phyloP scores from a whole-genome alignment of 2,113 vertebrate species.

The Lycaon pictus region DNA sequence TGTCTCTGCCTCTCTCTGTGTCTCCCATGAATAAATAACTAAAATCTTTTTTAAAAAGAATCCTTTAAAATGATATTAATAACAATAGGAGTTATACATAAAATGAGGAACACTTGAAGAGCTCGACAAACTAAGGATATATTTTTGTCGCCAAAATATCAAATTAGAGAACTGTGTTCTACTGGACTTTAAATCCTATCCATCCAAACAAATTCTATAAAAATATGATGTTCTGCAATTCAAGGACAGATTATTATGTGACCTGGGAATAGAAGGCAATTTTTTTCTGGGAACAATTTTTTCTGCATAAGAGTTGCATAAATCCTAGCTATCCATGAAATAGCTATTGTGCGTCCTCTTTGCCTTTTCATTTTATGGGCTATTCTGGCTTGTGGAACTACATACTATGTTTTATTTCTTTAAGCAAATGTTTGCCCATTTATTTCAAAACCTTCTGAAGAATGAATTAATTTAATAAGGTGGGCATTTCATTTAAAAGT shows the following conservation, averaged over 20 bases:
- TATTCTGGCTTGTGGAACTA: not conserved
- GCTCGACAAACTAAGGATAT: not conserved
- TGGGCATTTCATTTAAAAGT: constrained; percentile 79
- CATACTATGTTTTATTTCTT: constrained; percentile 27
- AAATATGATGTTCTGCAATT: constrained; percentile 50
- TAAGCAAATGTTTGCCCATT: constrained; percentile 67
- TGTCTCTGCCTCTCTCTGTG: no score
- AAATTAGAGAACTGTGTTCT: constrained; percentile 58
- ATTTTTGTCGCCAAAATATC: constrained; percentile 42
- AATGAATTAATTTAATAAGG: constrained; percentile 78
- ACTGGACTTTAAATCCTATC: constrained; percentile 38
- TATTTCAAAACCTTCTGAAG: constrained; percentile 56
- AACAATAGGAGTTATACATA: not conserved
- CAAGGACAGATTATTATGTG: constrained; percentile 47
- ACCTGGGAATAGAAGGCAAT: constrained; percentile 48
- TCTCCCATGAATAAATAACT: no score
- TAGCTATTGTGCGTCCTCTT: constrained; percentile 63
- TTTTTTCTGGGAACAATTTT: not conserved
- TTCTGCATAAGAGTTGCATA: constrained; percentile 51
- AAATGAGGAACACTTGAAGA: constrained; percentile 55
- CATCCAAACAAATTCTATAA: constrained; percentile 23
- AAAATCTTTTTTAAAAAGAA: no score
- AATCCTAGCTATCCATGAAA: constrained; percentile 73
- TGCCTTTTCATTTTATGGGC: constrained; percentile 75
- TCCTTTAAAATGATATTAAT: not conserved